phyloP scores from a whole-genome alignment of 2,888 invertebrate species.

The Pheosia gnoma region DNA sequence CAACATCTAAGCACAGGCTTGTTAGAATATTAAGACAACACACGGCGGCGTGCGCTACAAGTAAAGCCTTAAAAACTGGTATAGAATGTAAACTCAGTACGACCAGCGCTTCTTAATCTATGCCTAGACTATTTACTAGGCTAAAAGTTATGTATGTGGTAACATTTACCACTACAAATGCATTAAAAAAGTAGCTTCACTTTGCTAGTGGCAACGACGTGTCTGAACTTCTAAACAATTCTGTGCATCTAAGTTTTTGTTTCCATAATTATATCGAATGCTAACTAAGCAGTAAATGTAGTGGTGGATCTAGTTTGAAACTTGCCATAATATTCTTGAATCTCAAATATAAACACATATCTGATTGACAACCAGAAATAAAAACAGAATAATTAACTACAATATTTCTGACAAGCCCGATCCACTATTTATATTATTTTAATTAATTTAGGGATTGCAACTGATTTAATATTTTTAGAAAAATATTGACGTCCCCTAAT shows the following conservation, averaged over 20 bases:
- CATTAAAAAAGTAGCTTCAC: too few relatives aligned
- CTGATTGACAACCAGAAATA: neutral
- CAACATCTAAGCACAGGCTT: too few relatives aligned
- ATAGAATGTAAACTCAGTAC: too few relatives aligned
- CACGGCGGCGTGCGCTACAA: too few relatives aligned
- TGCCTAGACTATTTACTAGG: too few relatives aligned
- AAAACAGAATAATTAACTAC: neutral
- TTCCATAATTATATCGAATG: neutral
- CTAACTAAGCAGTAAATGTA: neutral
- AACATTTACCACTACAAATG: too few relatives aligned
- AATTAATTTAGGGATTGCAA: slow-evolving; percentile 5
- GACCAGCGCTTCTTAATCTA: too few relatives aligned
- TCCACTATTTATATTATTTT: neutral
- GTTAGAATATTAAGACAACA: too few relatives aligned
- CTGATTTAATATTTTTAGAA: slow-evolving; percentile 31
- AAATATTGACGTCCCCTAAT: slow-evolving; percentile 19
- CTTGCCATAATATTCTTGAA: neutral
- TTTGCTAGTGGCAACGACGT: too few relatives aligned
- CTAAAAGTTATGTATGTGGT: too few relatives aligned
- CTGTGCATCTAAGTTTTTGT: neutral
- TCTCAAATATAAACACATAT: neutral
- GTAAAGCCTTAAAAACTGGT: too few relatives aligned
- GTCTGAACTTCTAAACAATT: too few relatives aligned
- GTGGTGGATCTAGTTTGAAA: neutral
- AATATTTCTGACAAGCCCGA: neutral